A percentile compares a stretch with the other conserved stretches of the same genome.
Evolutionary conservation across 2,888 invertebrate species (phyloP).

Genomic region (Deilephila elpenor): DNA sequence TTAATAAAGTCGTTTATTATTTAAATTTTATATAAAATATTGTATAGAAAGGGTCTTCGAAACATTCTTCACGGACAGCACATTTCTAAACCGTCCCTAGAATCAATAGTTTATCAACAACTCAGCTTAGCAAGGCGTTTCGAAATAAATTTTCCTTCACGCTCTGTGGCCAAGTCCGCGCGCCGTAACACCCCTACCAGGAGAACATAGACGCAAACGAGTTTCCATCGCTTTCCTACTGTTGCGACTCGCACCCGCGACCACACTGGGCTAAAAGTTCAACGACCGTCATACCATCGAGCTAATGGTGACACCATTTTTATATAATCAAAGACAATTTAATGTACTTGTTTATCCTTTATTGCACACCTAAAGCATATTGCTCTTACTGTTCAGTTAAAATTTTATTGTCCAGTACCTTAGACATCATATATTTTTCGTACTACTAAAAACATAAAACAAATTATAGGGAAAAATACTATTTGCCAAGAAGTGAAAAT

Average conservation of each 20-base stretch:
- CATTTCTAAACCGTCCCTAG: neutral
- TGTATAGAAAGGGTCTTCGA: neutral
- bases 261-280: slow-evolving; percentile 67
- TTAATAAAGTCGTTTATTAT: too few species aligned
- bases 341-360: neutral
- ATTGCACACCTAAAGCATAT: neutral
- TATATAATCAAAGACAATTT: slow-evolving; percentile 40
- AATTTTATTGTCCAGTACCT: too few species aligned
- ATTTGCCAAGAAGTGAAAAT: neutral
- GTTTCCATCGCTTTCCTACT: slow-evolving; percentile 48
- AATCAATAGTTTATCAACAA: slow-evolving; percentile 6
- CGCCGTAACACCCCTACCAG: slow-evolving; percentile 56
- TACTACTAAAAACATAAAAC: too few species aligned
- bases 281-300: slow-evolving; percentile 49
- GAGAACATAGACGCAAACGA: slow-evolving; percentile 58
- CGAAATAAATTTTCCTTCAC: slow-evolving; percentile 21
- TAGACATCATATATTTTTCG: too few species aligned
- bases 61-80: neutral
- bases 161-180: slow-evolving; percentile 18
- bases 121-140: slow-evolving; percentile 7
- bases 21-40: neutral
- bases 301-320: slow-evolving; percentile 50
- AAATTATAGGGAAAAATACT: neutral
- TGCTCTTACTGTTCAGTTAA: neutral
- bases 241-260: slow-evolving; percentile 34